Conservation (phyloP, 2,888 invertebrate species). For the Tuta absoluta region DNA sequence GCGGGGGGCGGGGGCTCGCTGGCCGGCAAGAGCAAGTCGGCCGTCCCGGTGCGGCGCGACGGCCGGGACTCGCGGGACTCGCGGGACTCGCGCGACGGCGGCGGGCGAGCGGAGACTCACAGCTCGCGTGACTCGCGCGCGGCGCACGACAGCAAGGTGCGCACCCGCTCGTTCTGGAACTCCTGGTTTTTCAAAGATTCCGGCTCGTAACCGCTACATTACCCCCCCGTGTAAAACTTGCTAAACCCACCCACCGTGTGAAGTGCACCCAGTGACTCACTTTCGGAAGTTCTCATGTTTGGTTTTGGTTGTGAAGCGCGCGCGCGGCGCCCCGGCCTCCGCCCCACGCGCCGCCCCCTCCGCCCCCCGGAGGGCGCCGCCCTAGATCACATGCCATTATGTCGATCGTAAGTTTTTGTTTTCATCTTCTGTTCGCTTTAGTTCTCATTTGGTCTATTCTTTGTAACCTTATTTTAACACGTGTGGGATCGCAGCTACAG, state of each 20-base stretch:
- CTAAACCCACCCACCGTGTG: slow-evolving; percentile 59
- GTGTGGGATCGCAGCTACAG: not conserved
- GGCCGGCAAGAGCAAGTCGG: slow-evolving; percentile 64
- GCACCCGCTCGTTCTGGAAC: slow-evolving; percentile 86
- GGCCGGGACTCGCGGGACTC: slow-evolving; percentile 42
- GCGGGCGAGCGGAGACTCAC: slow-evolving; percentile 43
- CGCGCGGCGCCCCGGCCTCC: slow-evolving; percentile 34
- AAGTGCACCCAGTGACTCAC: slow-evolving; percentile 58
- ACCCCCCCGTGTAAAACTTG: slow-evolving; percentile 39
- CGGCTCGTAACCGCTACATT: slow-evolving; percentile 32
- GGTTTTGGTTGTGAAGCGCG: slow-evolving; percentile 47
- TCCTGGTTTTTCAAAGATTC: slow-evolving; percentile 58
- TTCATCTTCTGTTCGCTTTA: slow-evolving; percentile 53
- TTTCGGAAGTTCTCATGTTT: slow-evolving; percentile 40
- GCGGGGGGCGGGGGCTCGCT: slow-evolving; percentile 59
- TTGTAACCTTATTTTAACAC: slow-evolving; percentile 36
- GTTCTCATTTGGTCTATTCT: slow-evolving; percentile 42
- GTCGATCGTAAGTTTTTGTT: slow-evolving; percentile 69
- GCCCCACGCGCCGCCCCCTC: slow-evolving; percentile 34
- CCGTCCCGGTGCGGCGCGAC: slow-evolving; percentile 53
- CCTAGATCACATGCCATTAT: slow-evolving; percentile 70
- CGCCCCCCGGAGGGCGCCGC: slow-evolving; percentile 37
- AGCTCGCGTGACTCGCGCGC: slow-evolving; percentile 46
- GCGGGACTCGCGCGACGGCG: not conserved
- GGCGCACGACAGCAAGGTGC: slow-evolving; percentile 84